Percentiles rank a stretch among this genome's conserved stretches.
phyloP scores from a whole-genome alignment of 1,140 invertebrate species.

The Lineus longissimus region DNA sequence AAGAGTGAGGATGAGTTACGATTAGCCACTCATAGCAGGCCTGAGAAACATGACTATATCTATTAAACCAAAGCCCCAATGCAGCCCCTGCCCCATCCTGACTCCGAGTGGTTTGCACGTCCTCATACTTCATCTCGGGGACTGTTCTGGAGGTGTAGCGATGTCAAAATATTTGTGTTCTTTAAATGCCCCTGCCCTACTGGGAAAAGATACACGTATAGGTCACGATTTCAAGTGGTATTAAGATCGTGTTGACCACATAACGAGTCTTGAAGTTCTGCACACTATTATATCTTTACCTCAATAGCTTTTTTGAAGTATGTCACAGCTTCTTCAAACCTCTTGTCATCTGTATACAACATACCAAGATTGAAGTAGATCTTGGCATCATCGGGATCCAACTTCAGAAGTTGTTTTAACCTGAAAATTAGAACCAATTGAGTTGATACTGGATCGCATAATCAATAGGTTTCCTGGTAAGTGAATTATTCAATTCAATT shows the following conservation, averaged over 20 bases:
- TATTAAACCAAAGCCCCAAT: background rate
- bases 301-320: slow-evolving; percentile 51
- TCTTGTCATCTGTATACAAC: slow-evolving; percentile 91
- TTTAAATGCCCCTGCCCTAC: no score
- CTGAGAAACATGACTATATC: background rate
- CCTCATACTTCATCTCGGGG: no score
- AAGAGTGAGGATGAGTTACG: slow-evolving; percentile 53
- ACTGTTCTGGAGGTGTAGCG: no score
- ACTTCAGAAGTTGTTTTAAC: slow-evolving; percentile 62
- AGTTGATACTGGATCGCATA: slow-evolving; percentile 11
- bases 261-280: no score
- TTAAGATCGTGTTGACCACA: no score
- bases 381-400: slow-evolving; percentile 90
- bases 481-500: no score
- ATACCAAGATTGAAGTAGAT: slow-evolving; percentile 96
- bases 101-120: no score
- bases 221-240: no score
- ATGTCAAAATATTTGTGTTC: no score
- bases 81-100: no score
- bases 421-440: slow-evolving; percentile 21
- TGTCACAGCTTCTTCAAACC: slow-evolving; percentile 69
- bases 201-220: no score
- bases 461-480: slow-evolving; percentile 10
- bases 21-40: slow-evolving; percentile 64
- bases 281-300: no score